These are phyloP conservation scores for Agrilus planipennis DNA, from an alignment of 1,140 invertebrate genomes.

Conservation along the genomic window DNA sequence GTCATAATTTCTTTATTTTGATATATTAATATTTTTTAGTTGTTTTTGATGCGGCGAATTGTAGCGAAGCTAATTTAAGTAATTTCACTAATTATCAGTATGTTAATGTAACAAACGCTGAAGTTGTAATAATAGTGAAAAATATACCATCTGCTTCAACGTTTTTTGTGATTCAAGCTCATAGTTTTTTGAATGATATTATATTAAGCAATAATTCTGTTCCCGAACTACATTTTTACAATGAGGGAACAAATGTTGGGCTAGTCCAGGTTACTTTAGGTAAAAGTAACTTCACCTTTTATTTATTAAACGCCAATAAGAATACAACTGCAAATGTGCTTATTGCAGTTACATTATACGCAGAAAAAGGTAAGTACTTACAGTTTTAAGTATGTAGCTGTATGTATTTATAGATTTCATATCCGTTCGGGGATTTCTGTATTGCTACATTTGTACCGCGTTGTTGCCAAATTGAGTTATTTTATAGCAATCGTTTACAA, in stretches of 20 bases:
- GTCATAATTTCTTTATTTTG: background rate
- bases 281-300: background rate
- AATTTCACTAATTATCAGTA: conserved; percentile 1
- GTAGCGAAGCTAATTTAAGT: conserved; percentile 5
- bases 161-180: conserved; percentile 56
- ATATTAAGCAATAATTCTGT: conserved; percentile 42
- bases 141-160: conserved; percentile 36
- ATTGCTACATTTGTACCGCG: no score
- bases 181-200: conserved; percentile 47
- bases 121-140: conserved; percentile 32
- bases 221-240: conserved; percentile 20
- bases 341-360: conserved; percentile 44
- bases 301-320: background rate
- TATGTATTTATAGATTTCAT: no score
- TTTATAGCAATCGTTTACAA: no score
- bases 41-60: background rate
- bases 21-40: background rate
- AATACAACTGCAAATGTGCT: conserved; percentile 19
- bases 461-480: no score
- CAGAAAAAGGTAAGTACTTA: conserved; percentile 34
- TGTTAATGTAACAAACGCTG: conserved; percentile 1
- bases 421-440: no score
- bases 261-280: conserved; percentile 33
- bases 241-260: conserved; percentile 51
- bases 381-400: no score